Base-by-base conservation (phyloP, 2,888 invertebrate genomes). In the Drosophila phalerata region DNA sequence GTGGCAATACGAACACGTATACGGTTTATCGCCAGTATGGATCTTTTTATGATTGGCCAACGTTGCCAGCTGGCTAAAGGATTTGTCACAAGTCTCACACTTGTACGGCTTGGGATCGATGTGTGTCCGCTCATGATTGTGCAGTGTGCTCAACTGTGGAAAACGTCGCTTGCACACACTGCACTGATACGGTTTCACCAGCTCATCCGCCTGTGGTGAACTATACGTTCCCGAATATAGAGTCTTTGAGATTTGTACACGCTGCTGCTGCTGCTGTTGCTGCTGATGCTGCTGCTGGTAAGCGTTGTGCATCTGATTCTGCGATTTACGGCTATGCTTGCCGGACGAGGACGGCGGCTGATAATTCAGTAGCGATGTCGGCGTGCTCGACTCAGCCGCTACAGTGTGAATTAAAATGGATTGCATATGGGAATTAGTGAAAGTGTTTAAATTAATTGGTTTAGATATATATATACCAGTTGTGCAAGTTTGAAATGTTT, bases 71-170 rank as follows among this genome's bases (percentile, higher is more conserved):
- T 91, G 91, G 79, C 88, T 91, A 62, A 91, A 91, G 68, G 91
- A 91, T 75, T 91, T 91, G 66, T 91, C 91, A 77, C 91, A 91
- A 63, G 90, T 90, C 69, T 91, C 91, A 64, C 91, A 91, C 73
- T 91, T 91, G 69, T 91, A 91, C 69, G 91, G 91, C 73, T 91
- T 91, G 56, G 91, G 91, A 84, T 91, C 91, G 77, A 91, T 89
- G 79, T 91, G 91, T 67, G 91, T 91, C 78, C 91, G 90, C 60
- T 91, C 91, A 51, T 91, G 91, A 71, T 91, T 91, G 65, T 91
- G 91, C 86, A 91, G 83, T 77, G 91, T 91, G 71, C 90, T 91
- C 61, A 91, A 65, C 69, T 91, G 91, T 15, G 91, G 91, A 38
- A 91, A 91, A 28, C 91, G 91, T 34, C 91, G 86, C 73, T 91